A percentile compares a stretch with the other conserved stretches of the same genome.
Evolutionary conservation across 2,888 invertebrate genomes (phyloP).

Genomic region (Aradus depressus): DNA sequence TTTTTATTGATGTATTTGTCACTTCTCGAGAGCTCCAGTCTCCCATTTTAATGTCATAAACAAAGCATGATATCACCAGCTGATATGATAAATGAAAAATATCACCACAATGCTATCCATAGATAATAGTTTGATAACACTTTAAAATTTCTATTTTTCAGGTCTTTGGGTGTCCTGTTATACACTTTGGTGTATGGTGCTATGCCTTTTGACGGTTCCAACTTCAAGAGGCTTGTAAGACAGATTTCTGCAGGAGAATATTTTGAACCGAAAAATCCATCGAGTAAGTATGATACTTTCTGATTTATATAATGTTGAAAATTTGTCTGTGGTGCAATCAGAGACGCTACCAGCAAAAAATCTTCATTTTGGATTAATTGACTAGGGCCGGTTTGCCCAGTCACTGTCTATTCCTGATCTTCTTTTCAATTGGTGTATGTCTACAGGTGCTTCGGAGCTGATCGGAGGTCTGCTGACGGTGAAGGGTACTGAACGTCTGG

Average conservation of each 20-base stretch:
- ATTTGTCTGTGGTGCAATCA: no score
- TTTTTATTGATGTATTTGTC: no score
- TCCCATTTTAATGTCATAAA: no score
- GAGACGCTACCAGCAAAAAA: not conserved
- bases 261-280: slow-evolving; percentile 89
- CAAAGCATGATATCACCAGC: no score
- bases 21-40: no score
- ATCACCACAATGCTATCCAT: not conserved
- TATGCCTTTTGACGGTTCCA: slow-evolving; percentile 98
- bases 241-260: slow-evolving; percentile 80
- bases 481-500: slow-evolving; percentile 41
- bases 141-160: slow-evolving; percentile 36
- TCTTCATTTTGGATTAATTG: not conserved
- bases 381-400: not conserved
- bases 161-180: slow-evolving; percentile 90
- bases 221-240: slow-evolving; percentile 78
- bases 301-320: not conserved
- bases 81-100: slow-evolving; percentile 1
- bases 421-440: slow-evolving; percentile 2
- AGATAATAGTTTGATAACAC: not conserved
- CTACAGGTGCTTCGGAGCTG: slow-evolving; percentile 79
- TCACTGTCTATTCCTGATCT: not conserved
- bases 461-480: slow-evolving; percentile 92
- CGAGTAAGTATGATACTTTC: slow-evolving; percentile 36
- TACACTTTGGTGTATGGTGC: slow-evolving; percentile 98